A percentile compares a stretch with the other conserved stretches of the same genome.
phyloP scores from a whole-genome alignment of 2,113 vertebrate species.

The Bubo bubo region DNA sequence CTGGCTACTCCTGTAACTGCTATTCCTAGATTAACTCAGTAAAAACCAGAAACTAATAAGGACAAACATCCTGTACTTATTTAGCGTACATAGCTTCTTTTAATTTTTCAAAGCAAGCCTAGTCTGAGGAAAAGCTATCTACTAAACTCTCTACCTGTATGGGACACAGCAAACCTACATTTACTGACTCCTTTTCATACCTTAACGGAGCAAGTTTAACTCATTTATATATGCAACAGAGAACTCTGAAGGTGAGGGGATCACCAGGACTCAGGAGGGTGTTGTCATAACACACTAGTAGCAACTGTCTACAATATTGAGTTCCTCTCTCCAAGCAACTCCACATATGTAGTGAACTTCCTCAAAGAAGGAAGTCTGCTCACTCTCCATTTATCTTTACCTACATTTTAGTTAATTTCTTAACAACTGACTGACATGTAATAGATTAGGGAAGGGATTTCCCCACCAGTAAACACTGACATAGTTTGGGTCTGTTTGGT shows the following conservation, averaged over 20 bases:
- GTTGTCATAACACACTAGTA: background rate
- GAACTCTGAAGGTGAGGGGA: background rate
- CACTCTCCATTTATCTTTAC: background rate
- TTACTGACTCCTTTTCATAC: background rate
- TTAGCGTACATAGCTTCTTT: background rate
- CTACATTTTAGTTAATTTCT: background rate
- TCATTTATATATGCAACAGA: background rate
- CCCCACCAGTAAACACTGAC: background rate
- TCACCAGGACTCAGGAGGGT: background rate
- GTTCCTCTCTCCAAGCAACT: background rate
- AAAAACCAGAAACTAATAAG: background rate
- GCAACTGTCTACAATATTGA: background rate
- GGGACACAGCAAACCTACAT: background rate
- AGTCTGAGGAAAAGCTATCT: background rate
- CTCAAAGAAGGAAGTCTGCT: background rate
- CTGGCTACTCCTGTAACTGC: background rate
- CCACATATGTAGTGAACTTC: background rate
- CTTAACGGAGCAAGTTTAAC: background rate
- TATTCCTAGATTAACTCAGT: background rate
- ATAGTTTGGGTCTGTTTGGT: background rate
- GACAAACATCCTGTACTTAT: background rate
- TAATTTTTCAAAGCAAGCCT: background rate
- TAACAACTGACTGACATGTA: background rate
- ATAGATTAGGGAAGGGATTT: background rate
- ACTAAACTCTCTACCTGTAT: background rate